Base-by-base conservation (phyloP, 1,140 invertebrate genomes). In the Aleiodes sp. region DNA sequence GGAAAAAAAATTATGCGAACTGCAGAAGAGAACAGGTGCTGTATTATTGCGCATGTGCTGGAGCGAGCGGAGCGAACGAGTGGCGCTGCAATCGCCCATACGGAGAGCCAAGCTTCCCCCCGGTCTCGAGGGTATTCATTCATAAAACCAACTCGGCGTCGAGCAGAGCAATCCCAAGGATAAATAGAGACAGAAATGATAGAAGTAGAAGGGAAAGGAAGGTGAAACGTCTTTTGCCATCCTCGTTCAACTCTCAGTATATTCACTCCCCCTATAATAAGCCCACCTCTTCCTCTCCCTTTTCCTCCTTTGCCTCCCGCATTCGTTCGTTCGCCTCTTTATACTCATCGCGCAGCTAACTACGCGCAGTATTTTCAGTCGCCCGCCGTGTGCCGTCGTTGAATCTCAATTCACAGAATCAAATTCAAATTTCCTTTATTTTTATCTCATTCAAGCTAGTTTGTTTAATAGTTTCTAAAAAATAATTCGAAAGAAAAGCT, bases 111-210 rank as follows among this genome's bases (percentile, higher is more conserved):
- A 24, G 60, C 64, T 68, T 24, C 12, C 62, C 29, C 26, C 12
- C 14, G 74, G 65, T 75, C 70, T 71, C 76, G 78, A 81, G 81
- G 76, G 80, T 80, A 80, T 84, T 84, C 84, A 84, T 86, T 86
- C 83, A 86, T 86, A 82, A 85, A 84, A 80, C 75, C 73, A 70
- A 77, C 61, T 52, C 37, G 8, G n/a, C 56, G 41, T 64, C 39
- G 24, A 31, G 46, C n/a, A n/a, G 21, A 59, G 35, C 41, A n/a
- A 31, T 26, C 37, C 33, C 61, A 68, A 41, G 28, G 21, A 41
- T 43, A 37, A 64, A 65, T 21, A 52, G 37, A 57, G 60, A 52
- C 57, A 68, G 46, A 61, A 68, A 61, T 57, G 35, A 46, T 16
- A 68, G 61, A 56, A 35, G 64, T 35, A 59, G 56, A 24, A 61